Conservation (phyloP, 2,888 invertebrate species). For the Orthosia gothica region DNA sequence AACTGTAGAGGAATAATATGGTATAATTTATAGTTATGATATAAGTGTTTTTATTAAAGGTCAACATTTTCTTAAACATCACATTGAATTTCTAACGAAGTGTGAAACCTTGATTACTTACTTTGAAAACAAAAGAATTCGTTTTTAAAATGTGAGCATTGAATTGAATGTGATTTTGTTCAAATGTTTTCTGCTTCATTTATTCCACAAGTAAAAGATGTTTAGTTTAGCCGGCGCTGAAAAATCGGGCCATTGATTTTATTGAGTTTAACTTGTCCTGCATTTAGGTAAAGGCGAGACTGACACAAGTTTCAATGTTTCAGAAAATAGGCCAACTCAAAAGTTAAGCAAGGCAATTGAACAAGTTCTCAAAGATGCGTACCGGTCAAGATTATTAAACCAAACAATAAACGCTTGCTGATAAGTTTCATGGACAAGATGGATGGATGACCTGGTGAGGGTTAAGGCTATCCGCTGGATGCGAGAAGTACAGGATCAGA, state of each 20-base stretch:
- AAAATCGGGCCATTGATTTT: slow-evolving; percentile 37
- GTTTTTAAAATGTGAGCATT: neutral
- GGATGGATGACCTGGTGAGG: too few relatives aligned
- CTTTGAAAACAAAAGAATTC: neutral
- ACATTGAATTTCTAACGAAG: neutral
- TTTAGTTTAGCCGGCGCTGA: slow-evolving; percentile 11
- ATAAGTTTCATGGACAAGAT: slow-evolving; percentile 44
- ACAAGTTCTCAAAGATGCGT: slow-evolving; percentile 64
- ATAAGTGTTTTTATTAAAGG: neutral
- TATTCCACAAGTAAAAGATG: slow-evolving; percentile 8
- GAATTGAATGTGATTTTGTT: neutral
- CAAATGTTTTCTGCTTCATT: slow-evolving; percentile 3
- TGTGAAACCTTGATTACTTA: neutral
- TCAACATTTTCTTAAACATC: neutral
- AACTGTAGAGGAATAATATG: too few relatives aligned
- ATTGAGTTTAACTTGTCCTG: slow-evolving; percentile 33
- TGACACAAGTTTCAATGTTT: slow-evolving; percentile 61
- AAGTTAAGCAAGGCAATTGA: slow-evolving; percentile 55
- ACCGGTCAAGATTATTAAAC: slow-evolving; percentile 48
- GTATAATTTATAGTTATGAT: too few relatives aligned
- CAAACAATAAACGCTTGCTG: slow-evolving; percentile 47
- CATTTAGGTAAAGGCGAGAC: slow-evolving; percentile 38
- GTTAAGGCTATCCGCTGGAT: too few relatives aligned
- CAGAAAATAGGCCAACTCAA: slow-evolving; percentile 51
- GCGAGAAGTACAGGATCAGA: neutral